A percentile compares a stretch with the other conserved stretches of the same genome.
These are phyloP conservation scores for Nasonia oneida DNA, from an alignment of 2,888 invertebrate genomes.

Conservation along the genomic window DNA sequence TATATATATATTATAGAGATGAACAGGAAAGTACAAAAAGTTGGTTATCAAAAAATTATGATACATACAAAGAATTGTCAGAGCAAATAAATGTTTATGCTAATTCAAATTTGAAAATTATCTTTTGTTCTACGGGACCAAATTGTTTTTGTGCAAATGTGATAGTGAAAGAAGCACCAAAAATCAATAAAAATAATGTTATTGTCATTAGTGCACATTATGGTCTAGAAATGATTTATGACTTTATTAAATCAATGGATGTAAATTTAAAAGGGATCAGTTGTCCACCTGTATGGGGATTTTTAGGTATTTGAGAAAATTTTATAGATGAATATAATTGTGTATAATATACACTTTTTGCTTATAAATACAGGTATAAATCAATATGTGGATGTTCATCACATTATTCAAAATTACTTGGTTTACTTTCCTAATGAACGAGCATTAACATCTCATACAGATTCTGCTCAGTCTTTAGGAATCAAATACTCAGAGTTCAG, in stretches of 20 bases:
- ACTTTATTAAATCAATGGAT: slow-evolving; percentile 73
- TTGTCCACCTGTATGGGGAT: slow-evolving; percentile 85
- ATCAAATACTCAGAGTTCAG: slow-evolving; percentile 80
- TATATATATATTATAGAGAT: slow-evolving; percentile 64
- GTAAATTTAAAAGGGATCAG: slow-evolving; percentile 80
- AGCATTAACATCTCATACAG: slow-evolving; percentile 79
- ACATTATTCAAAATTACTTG: slow-evolving; percentile 81
- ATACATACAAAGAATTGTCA: slow-evolving; percentile 78
- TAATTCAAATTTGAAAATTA: slow-evolving; percentile 79
- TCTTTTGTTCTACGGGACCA: slow-evolving; percentile 82
- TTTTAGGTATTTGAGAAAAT: slow-evolving; percentile 72
- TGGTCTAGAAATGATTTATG: slow-evolving; percentile 79
- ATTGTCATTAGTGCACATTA: slow-evolving; percentile 82
- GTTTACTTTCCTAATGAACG: slow-evolving; percentile 81
- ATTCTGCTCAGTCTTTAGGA: slow-evolving; percentile 81
- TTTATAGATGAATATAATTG: background rate
- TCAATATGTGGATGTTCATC: slow-evolving; percentile 81
- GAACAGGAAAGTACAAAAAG: slow-evolving; percentile 68
- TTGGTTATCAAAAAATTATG: slow-evolving; percentile 73
- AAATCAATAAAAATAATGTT: slow-evolving; percentile 80
- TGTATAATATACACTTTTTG: background rate
- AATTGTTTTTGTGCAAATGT: slow-evolving; percentile 82
- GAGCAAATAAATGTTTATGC: slow-evolving; percentile 80
- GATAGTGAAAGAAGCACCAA: slow-evolving; percentile 77
- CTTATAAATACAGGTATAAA: slow-evolving; percentile 77